Base-by-base conservation (phyloP, 2,888 invertebrate species). In the Drosophila pseudotalamancana region DNA sequence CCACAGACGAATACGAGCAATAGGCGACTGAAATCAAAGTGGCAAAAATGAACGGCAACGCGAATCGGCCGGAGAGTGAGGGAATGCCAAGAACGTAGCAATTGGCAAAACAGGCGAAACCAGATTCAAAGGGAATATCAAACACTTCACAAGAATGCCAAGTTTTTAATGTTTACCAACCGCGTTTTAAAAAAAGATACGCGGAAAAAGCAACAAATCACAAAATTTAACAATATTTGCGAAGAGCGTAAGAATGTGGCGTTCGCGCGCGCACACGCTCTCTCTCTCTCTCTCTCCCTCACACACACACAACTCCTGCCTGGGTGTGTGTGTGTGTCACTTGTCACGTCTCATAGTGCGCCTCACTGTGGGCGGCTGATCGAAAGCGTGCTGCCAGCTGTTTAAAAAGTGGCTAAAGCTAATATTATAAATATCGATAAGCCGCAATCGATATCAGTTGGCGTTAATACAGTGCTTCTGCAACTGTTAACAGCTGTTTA, bases 21-120 rank as follows among this genome's bases (percentile, higher is more conserved):
- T 68, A 59, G 64, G 78, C 66, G 71, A 81, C 79, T 74, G 72
- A 84, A 82, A 64, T 79, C 85, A 73, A 72, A 82, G 76, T 69
- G 76, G 82, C 68, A 72, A 82, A 72, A 67, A 48, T 54, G 27
- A 65, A 51, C 63, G 63, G 56, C 63, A 62, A 54, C 43, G 57
- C 67, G 54, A 49, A 53, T 59, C 34, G 40, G 40, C 21, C 35
- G 32, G 46, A 55, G 60, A 62, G 59, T 35, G 40, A 45, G 42
- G 57, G 46, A 64, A 71, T 46, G 61, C 63, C 46, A 63, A 66
- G 51, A 75, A 70, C 71, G 51, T 29, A 64, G 34, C 43, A 56
- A 50, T 34, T 55, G 54, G 16, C 29, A 27, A n/a, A 18, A 29
- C 29, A 53, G n/a, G 49, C 60, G 43, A 53, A 66, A 62, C 72